These are phyloP conservation scores for Pan troglodytes DNA, from an alignment of 2,113 vertebrate genomes.

Conservation along the genomic window DNA sequence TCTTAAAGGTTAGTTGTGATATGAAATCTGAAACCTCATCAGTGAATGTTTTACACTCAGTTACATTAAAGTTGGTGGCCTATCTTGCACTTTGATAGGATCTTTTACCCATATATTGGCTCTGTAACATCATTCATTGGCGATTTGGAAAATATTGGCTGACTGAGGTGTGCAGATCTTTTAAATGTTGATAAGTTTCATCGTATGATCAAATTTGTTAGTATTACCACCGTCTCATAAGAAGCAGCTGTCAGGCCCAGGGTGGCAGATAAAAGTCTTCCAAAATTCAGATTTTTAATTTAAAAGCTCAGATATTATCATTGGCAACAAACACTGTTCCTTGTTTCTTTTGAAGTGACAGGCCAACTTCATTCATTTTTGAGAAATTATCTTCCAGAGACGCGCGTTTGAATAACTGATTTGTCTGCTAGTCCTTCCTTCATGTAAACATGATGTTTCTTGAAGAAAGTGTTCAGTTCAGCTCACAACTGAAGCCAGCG, in stretches of 20 bases:
- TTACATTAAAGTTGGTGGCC: not conserved
- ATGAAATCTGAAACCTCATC: not conserved
- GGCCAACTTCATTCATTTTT: not conserved
- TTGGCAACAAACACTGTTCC: not conserved
- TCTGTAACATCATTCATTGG: fast-evolving
- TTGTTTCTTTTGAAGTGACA: not conserved
- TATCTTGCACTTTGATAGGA: fast-evolving
- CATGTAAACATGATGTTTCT: not conserved
- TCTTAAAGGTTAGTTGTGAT: not conserved
- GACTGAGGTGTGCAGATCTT: too few relatives aligned
- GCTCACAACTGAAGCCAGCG: not conserved
- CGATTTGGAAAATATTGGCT: not conserved
- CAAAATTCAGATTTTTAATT: not conserved
- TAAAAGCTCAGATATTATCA: not conserved
- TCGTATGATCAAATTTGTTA: fast-evolving
- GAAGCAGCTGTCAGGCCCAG: not conserved
- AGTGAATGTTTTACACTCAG: fast-evolving
- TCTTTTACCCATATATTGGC: fast-evolving
- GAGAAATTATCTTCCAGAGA: not conserved
- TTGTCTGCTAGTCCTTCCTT: not conserved
- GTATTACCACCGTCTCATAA: not conserved
- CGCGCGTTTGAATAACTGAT: not conserved
- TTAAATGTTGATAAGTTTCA: fast-evolving
- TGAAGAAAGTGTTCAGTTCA: fast-evolving
- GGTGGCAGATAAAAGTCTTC: not conserved